Evolutionary conservation across 2,888 invertebrate species (phyloP), one percentile per base, ranked within the genome.

Genomic region (Hedychridium roseum): DNA sequence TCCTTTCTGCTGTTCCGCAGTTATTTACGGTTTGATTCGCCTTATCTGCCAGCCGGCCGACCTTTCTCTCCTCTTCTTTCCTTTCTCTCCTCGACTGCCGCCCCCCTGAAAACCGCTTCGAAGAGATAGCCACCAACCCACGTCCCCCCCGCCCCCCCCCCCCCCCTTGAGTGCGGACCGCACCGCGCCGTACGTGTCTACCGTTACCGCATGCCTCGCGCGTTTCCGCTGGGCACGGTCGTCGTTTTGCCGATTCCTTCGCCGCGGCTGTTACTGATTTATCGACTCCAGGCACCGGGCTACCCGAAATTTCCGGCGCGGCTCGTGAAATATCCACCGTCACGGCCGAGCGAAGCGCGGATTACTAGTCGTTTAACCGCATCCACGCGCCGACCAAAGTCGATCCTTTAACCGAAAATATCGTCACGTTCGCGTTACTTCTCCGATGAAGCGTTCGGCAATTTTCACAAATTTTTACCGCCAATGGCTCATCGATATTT

Each of bases 11-110:
- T 70, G 68, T 74, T 75, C 71, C 68, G 68, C 75, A 72, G 78
- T 78, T 78, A 78, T 78, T 78, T 78, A 78, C 77, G 78, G 68
- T 78, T 78, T 76, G 78, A 78, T 74, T 78, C 76, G 72, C 76
- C 78, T 78, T 78, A 78, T 78, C 78, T 76, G 62, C 60, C 46
- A 54, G 59, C 42, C 57, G 43, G 43, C 16, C 54, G 47, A 41
- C 40, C 46, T 50, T 46, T 41, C 46, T 11, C 40, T 9, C 17
- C 15, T 17, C 31, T 20, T 48, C 54, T 50, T 55, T 40, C 43
- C 16, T 47, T 50, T 48, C 53, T 47, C 57, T 50, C 54, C 36
- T 54, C 64, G 42, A 20, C 50, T 38, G 15, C 46, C 48, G 41
- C 48, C 52, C 45, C 62, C 58, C 60, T 60, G 55, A 61, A 61